phyloP scores from a whole-genome alignment of 2,113 vertebrate species.

The Enhydra lutris region DNA sequence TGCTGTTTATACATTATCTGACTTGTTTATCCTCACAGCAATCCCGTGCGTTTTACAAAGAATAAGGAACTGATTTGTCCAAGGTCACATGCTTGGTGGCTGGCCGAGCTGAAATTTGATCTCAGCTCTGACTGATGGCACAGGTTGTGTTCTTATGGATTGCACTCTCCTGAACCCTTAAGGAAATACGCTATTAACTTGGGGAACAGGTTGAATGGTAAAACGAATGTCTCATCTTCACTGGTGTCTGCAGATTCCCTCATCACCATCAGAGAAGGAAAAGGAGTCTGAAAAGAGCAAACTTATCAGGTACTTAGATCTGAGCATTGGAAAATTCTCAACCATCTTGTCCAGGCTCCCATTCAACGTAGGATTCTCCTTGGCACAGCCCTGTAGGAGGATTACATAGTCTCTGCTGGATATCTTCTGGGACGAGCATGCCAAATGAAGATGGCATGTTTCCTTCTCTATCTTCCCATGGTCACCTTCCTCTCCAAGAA shows the following conservation, averaged over 20 bases:
- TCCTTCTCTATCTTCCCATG: not conserved
- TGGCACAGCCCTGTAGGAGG: not conserved
- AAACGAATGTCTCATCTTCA: not conserved
- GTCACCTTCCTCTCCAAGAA: not conserved
- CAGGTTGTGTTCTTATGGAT: not conserved
- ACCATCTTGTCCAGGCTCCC: not conserved
- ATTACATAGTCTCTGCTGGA: not conserved
- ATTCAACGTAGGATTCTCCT: not conserved
- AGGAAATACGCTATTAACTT: not conserved
- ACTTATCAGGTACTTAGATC: not conserved
- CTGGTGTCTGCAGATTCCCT: not conserved
- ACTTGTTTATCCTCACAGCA: not conserved
- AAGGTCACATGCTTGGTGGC: not conserved
- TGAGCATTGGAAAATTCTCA: not conserved
- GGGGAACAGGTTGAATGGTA: not conserved
- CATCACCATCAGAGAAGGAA: not conserved
- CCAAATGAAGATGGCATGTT: not conserved
- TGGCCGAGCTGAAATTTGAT: not conserved
- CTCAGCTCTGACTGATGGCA: not conserved
- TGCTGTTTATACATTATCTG: not conserved
- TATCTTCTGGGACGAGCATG: not conserved
- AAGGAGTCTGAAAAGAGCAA: not conserved
- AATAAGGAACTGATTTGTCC: not conserved
- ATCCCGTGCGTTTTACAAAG: not conserved
- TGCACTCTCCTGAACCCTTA: no score